Base-by-base conservation (phyloP, 2,888 invertebrate genomes). In the Drosophila seclusa region DNA sequence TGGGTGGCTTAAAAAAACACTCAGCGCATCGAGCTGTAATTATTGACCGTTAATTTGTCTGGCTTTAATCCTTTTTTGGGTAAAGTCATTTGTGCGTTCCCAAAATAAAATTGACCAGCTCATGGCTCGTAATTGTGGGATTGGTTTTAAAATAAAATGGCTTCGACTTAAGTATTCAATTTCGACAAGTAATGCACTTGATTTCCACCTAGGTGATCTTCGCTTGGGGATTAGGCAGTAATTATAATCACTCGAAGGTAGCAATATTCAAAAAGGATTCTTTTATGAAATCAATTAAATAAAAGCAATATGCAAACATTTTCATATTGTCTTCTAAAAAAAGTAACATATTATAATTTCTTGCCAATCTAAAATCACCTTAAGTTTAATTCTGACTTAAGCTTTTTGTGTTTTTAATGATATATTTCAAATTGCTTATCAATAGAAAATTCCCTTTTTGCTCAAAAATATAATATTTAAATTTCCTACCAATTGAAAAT, bases 1-100 rank as follows among this genome's bases (percentile, higher is more conserved):
- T 89, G 87, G 88, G 88, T 85, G 88, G 88, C 76, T 88, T 83
- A 74, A 80, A 80, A 82, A 83, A 87, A 83, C 73, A 87, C 57
- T 67, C 66, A 68, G 79, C 29, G 29, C 31, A 55, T 45, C 66
- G 53, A 21, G 38, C 54, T 67, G 83, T 68, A 79, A 83, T 79
- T 82, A 79, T 45, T 74, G 65, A 68, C 73, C 73, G 68, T 76
- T 82, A 82, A 82, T 86, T 81, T 83, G 75, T 71, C 77, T 73
- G 69, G 65, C 53, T 67, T 77, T 78, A 87, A 87, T 78, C 84
- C 82, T 85, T 87, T 87, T 78, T 73, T 10, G n/a, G 63, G 79
- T 66, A 78, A 79, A 83, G 80, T 82, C 85, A 82, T 85, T 76
- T 63, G 74, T 74, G 79, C 82, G 82, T 76, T 70, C 42, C 42